Evolutionary conservation across 2,888 invertebrate species (phyloP).

Genomic region (Campaea margaritaria): DNA sequence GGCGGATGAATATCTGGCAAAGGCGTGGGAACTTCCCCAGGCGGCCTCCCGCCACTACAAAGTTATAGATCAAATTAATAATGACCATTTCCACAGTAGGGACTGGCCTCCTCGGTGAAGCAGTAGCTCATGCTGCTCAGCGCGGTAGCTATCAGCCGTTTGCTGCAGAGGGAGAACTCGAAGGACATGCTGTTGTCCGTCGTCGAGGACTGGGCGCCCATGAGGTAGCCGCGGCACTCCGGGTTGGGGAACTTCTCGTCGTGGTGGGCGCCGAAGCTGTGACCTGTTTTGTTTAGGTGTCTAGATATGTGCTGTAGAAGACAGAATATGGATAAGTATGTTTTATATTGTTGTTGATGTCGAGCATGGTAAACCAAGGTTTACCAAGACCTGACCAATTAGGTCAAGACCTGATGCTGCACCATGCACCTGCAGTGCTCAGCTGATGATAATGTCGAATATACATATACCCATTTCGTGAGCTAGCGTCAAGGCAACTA

Average conservation of each 20-base stretch:
- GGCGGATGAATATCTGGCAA: too few relatives aligned
- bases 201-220: conserved; percentile 77
- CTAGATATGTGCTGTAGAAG: too few relatives aligned
- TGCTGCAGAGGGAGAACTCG: conserved; percentile 82
- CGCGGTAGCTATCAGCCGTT: conserved; percentile 72
- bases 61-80: background rate
- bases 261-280: conserved; percentile 84
- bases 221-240: conserved; percentile 75
- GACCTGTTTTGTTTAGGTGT: too few relatives aligned
- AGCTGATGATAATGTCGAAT: too few relatives aligned
- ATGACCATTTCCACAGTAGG: conserved; percentile 83
- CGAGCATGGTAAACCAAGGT: too few relatives aligned
- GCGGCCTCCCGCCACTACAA: too few relatives aligned
- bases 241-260: conserved; percentile 76
- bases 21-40: too few relatives aligned
- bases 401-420: too few relatives aligned
- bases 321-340: too few relatives aligned
- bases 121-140: conserved; percentile 81
- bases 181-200: conserved; percentile 60
- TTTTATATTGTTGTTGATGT: too few relatives aligned
- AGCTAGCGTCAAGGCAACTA: conserved; percentile 74
- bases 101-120: conserved; percentile 66
- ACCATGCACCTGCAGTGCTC: too few relatives aligned
- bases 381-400: too few relatives aligned
- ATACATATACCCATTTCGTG: conserved; percentile 71